Evolutionary conservation across 2,113 vertebrate genomes (phyloP).

Genomic region (Macrotus californicus): DNA sequence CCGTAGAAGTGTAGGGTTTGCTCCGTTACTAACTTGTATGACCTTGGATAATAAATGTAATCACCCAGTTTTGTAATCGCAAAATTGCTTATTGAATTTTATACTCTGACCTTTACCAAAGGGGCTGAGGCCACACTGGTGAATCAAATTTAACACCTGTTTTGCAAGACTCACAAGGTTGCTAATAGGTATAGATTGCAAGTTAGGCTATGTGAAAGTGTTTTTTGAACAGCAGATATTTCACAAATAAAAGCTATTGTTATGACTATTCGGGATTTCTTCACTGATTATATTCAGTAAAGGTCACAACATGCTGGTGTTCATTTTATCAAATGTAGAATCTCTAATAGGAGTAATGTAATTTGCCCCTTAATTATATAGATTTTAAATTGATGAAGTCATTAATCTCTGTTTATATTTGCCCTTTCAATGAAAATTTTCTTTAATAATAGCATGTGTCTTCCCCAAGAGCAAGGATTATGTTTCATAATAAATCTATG

Average conservation of each 20-base stretch:
- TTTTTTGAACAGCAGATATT: neutral
- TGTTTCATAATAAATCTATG: conserved; percentile 44
- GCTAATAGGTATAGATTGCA: neutral
- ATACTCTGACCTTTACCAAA: conserved; percentile 19
- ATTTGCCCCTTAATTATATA: conserved; percentile 15
- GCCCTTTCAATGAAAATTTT: conserved; percentile 27
- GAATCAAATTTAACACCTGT: conserved; percentile 43
- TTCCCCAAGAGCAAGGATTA: conserved; percentile 10
- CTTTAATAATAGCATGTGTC: conserved; percentile 16
- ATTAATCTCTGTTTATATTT: conserved; percentile 60
- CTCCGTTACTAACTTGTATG: neutral
- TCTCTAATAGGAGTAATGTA: neutral
- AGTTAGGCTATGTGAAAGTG: neutral
- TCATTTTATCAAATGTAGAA: neutral
- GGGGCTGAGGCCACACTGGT: neutral
- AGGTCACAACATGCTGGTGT: neutral
- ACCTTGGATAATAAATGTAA: neutral
- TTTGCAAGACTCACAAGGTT: conserved; percentile 36
- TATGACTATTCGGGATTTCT: conserved; percentile 3
- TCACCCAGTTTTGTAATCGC: conserved; percentile 13
- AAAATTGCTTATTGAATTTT: conserved; percentile 53
- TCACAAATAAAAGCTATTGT: neutral
- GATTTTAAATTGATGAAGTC: conserved; percentile 40
- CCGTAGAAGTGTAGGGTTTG: neutral
- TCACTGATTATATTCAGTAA: neutral